These are phyloP conservation scores for Ernsta delagoae DNA, from an alignment of 2,888 invertebrate genomes.

Conservation along the genomic window DNA sequence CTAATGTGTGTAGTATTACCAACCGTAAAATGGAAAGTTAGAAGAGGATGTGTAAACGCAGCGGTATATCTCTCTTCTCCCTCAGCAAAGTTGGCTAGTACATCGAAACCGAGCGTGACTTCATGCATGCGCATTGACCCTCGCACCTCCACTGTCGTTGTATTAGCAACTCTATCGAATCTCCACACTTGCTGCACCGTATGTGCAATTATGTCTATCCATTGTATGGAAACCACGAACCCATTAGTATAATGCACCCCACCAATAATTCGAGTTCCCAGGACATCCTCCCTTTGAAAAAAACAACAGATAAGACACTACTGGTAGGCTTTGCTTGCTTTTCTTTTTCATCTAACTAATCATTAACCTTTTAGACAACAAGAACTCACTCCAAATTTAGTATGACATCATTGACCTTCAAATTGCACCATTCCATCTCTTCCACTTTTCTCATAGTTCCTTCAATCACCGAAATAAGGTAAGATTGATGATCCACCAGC, in stretches of 20 bases:
- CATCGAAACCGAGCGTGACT: constrained; percentile 62
- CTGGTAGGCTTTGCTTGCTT: too few species aligned
- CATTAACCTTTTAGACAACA: too few species aligned
- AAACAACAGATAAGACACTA: too few species aligned
- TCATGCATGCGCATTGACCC: constrained; percentile 58
- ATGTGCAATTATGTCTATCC: constrained; percentile 52
- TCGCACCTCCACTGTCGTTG: constrained; percentile 50
- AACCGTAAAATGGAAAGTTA: constrained; percentile 57
- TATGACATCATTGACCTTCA: constrained; percentile 58
- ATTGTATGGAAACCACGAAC: constrained; percentile 60
- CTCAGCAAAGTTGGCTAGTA: constrained; percentile 49
- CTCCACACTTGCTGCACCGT: constrained; percentile 60
- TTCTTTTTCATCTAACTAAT: too few species aligned
- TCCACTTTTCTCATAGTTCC: constrained; percentile 57
- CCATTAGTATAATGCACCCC: constrained; percentile 58
- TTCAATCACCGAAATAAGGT: constrained; percentile 56
- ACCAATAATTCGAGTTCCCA: constrained; percentile 49
- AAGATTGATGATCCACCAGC: constrained; percentile 52
- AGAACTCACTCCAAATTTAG: constrained; percentile 42
- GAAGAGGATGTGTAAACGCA: constrained; percentile 49
- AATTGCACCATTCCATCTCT: constrained; percentile 57
- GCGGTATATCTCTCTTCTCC: constrained; percentile 52
- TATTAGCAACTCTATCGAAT: constrained; percentile 41
- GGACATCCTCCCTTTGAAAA: constrained; percentile 39
- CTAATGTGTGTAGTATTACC: constrained; percentile 39